A percentile compares a stretch with the other conserved stretches of the same genome.
These are phyloP conservation scores for Eristalis intricaria DNA, from an alignment of 2,888 invertebrate species.

Conservation along the genomic window DNA sequence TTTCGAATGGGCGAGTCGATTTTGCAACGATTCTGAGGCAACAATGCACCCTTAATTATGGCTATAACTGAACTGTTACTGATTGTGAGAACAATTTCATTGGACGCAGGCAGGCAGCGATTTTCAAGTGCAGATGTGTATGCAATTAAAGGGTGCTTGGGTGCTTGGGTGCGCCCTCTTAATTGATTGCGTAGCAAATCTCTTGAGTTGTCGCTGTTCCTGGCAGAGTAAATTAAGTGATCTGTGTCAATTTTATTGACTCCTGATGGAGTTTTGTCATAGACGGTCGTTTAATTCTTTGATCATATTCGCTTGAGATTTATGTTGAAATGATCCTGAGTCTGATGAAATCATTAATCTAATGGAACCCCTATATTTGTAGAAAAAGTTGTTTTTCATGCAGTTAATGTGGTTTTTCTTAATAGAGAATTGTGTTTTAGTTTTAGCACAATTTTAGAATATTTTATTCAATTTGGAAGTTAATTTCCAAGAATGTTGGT, in stretches of 20 bases:
- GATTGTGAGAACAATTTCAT: constrained; percentile 33
- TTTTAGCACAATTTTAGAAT: no score
- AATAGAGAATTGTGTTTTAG: no score
- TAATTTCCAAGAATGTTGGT: no score
- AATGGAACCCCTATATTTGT: not conserved
- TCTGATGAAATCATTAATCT: not conserved
- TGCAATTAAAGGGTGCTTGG: constrained; percentile 19
- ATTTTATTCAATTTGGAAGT: no score
- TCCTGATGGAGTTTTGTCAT: not conserved
- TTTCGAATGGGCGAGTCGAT: constrained; percentile 32
- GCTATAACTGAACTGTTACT: constrained; percentile 13
- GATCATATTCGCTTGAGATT: not conserved
- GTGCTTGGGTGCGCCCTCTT: constrained; percentile 10
- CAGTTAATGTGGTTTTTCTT: no score
- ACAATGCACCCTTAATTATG: constrained; percentile 62
- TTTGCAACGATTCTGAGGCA: constrained; percentile 1
- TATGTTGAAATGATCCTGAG: not conserved
- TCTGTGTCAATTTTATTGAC: constrained; percentile 12
- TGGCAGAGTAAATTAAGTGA: not conserved
- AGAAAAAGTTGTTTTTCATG: no score
- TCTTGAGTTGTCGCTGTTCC: constrained; percentile 2
- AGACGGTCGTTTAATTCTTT: not conserved
- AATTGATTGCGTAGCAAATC: constrained; percentile 49
- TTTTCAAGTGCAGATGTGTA: constrained; percentile 32
- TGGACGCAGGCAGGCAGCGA: constrained; percentile 8